Conservation (phyloP, 2,888 invertebrate genomes). For the Dorcus hopei region DNA sequence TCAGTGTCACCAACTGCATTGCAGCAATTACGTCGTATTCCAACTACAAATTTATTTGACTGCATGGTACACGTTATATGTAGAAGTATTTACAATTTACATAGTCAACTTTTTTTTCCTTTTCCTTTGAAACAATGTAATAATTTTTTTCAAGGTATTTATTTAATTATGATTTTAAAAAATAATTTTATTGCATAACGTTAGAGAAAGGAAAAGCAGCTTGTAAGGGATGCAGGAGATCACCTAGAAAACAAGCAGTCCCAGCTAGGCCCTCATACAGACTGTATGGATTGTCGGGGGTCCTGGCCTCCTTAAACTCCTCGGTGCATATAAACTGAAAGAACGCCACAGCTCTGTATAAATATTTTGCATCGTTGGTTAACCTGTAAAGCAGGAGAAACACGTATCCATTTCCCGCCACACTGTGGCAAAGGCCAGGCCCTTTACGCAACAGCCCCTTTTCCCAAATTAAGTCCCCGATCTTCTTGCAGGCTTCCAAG, state of each 20-base stretch:
- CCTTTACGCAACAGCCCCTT: slow-evolving; percentile 83
- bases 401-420: slow-evolving; percentile 79
- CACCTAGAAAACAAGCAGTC: slow-evolving; percentile 76
- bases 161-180: too few relatives aligned
- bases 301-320: slow-evolving; percentile 65
- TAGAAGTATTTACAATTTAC: too few relatives aligned
- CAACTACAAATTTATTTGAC: too few relatives aligned
- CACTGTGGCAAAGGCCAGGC: slow-evolving; percentile 86
- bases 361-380: slow-evolving; percentile 66
- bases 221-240: slow-evolving; percentile 67
- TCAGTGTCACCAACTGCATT: too few relatives aligned
- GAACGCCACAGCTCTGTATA: slow-evolving; percentile 73
- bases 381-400: slow-evolving; percentile 74
- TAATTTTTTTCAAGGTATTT: too few relatives aligned
- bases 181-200: slow-evolving; percentile 42
- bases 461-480: slow-evolving; percentile 77
- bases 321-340: slow-evolving; percentile 69
- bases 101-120: too few relatives aligned
- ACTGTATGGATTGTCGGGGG: slow-evolving; percentile 79
- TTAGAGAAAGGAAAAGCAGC: slow-evolving; percentile 84
- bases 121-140: too few relatives aligned
- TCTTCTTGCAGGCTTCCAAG: slow-evolving; percentile 62
- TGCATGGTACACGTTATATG: too few relatives aligned
- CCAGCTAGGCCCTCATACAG: slow-evolving; percentile 86
- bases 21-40: too few relatives aligned